Evolutionary conservation across 2,797 vertebrate species (phyloP), one percentile per base, ranked within the genome.

Genomic region (Spinus pinus): DNA sequence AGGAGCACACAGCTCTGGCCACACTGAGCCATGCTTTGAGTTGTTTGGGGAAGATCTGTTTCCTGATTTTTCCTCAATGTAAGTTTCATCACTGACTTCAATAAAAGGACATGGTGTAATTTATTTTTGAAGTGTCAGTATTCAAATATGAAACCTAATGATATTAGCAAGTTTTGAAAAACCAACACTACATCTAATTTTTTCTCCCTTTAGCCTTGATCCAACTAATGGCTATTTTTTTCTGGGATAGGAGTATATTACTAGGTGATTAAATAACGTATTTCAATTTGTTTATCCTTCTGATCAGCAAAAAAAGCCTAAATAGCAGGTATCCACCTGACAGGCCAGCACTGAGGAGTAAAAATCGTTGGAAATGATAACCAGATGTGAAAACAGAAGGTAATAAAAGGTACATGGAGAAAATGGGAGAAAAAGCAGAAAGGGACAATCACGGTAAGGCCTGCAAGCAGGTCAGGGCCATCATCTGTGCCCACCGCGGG

Each of bases 1-100:
- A 64, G 27, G n/a, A 67, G 11, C 0, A 0, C 3, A 20, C 13
- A 50, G 44, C 50, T 84, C 39, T 0, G 0, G 69, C 24, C 69
- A 75, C 14, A 27, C 9, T 5, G 11, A 81, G 31, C 30, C 37
- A 20, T 4, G 25, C 37, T 75, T 42, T 35, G 37, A 3, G 3
- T 17, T 80, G 27, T 58, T n/a, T 27, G 12, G 28, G 42, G 11
- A 72, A 94, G 23, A 22, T 65, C 58, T 82, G 44, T 30, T 50
- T 92, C 54, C 23, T 53, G 24, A 46, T 23, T 16, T 66, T 90
- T 74, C 30, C 33, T 54, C 7, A 3, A 61, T 1, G 1, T 16
- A 51, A 66, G 30, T 71, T 71, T 81, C 53, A 78, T n/a, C 46
- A 22, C 5, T 12, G 30, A 74, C 39, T 82, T 88, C 61, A 86